Percentiles rank a stretch among this genome's conserved stretches.
These are phyloP conservation scores for Dermolepida albohirtum DNA, from an alignment of 2,888 invertebrate species.

Conservation along the genomic window DNA sequence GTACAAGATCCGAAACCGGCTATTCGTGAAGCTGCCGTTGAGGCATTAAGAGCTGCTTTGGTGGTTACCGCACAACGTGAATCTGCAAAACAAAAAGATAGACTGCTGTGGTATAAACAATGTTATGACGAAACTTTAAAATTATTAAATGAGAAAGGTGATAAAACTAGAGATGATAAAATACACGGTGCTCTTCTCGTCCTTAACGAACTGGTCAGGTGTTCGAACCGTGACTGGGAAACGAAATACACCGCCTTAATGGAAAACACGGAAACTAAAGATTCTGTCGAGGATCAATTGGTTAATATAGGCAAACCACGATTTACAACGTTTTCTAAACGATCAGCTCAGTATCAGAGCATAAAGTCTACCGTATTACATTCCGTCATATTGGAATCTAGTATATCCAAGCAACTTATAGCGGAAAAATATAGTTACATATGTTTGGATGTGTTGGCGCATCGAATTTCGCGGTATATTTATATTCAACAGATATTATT, in stretches of 20 bases:
- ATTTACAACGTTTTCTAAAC: slow-evolving; percentile 65
- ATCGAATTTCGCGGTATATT: slow-evolving; percentile 75
- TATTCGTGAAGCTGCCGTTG: slow-evolving; percentile 92
- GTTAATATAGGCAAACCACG: slow-evolving; percentile 61
- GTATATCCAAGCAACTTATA: slow-evolving; percentile 86
- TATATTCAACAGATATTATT: slow-evolving; percentile 91
- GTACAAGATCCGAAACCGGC: slow-evolving; percentile 91
- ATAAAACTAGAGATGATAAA: slow-evolving; percentile 87
- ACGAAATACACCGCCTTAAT: slow-evolving; percentile 80
- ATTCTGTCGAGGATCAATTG: slow-evolving; percentile 55
- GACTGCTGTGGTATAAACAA: slow-evolving; percentile 91
- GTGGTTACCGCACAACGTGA: slow-evolving; percentile 96
- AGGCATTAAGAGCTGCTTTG: slow-evolving; percentile 93
- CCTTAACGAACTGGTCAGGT: slow-evolving; percentile 92
- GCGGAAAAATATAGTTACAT: slow-evolving; percentile 85
- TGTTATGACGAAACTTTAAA: slow-evolving; percentile 91
- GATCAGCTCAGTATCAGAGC: slow-evolving; percentile 56
- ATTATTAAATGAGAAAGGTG: slow-evolving; percentile 81
- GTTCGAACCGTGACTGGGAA: slow-evolving; percentile 91
- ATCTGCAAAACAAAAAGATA: slow-evolving; percentile 90
- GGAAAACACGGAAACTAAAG: slow-evolving; percentile 62
- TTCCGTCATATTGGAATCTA: slow-evolving; percentile 83
- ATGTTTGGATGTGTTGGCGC: slow-evolving; percentile 82
- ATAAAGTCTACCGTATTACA: slow-evolving; percentile 69
- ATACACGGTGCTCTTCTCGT: slow-evolving; percentile 93